Base-by-base conservation (phyloP, 2,888 invertebrate genomes). In the Phragmatobia fuliginosa region DNA sequence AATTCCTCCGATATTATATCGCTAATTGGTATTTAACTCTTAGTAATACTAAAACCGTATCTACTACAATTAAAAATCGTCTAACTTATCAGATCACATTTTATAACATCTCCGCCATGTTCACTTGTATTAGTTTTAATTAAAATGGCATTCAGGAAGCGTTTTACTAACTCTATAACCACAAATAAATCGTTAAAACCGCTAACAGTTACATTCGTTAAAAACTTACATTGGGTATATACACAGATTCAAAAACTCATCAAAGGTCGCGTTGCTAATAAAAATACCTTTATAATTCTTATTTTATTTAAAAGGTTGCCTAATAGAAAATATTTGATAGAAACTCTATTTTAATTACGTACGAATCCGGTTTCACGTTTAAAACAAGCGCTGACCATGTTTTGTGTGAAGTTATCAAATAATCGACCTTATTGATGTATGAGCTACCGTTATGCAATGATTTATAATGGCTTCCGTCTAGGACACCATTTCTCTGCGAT, bases 391-490 rank as follows among this genome's bases (percentile, higher is more conserved):
- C 74, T 90, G 87, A 85, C 87, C 90, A 88, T 88, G 88, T 91
- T 91, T 87, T 88, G 85, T 88, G 86, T 85, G 81, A 84, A 90
- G 91, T 92, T 94, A 94, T 94, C 94, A 91, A 92, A 92, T 94
- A 93, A 94, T 94, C 93, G 91, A 92, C 90, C 90, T 90, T 91
- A 93, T 93, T 94, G 94, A 94, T 94, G 94, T 91, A 94, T 93
- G 90, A 85, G 92, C 93, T 92, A 92, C 94, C 90, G 94, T 93
- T 92, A 80, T 79, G 74, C 79, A 81, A 91, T 94, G 94, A 94
- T 95, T 94, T 92, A 95, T 95, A 92, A 90, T 91, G 87, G 91
- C 94, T 94, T 93, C 94, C 93, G 94, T 91, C 90, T 93, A 93
- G 92, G 94, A 95, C 94, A 94, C 90, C 91, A 91, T 93, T 92